Percentiles rank a stretch among this genome's conserved stretches.
Evolutionary conservation across 2,797 vertebrate species (phyloP).

Genomic region (Otus scops): DNA sequence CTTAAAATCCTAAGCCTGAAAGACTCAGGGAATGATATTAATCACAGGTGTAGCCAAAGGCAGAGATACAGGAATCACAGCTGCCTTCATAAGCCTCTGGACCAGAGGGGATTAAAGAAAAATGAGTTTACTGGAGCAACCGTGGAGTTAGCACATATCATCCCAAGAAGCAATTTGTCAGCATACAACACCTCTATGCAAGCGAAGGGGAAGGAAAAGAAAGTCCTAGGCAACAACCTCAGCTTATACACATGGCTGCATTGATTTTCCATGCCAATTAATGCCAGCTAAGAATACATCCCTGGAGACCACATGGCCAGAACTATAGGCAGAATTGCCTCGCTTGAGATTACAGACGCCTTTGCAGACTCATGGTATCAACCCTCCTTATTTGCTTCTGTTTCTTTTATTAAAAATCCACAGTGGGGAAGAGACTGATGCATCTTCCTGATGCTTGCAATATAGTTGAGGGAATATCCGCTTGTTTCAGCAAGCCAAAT

Average conservation of each 20-base stretch:
- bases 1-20: neutral
- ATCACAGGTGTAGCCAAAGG: constrained; percentile 17
- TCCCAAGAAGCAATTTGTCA: neutral
- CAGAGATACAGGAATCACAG: neutral
- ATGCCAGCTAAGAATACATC: neutral
- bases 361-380: neutral
- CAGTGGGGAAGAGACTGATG: neutral
- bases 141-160: neutral
- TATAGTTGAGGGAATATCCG: neutral
- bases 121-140: neutral
- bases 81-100: neutral
- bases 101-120: neutral
- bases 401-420: neutral
- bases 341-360: neutral
- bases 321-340: neutral
- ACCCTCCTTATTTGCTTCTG: neutral
- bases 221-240: neutral
- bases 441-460: neutral
- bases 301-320: neutral
- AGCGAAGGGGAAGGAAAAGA: neutral
- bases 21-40: neutral
- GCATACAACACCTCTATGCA: neutral
- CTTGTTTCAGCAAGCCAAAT: neutral
- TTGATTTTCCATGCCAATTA: constrained; percentile 24
- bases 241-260: neutral